phyloP scores from a whole-genome alignment of 2,113 vertebrate genomes.

The Eurystomus gularis region DNA sequence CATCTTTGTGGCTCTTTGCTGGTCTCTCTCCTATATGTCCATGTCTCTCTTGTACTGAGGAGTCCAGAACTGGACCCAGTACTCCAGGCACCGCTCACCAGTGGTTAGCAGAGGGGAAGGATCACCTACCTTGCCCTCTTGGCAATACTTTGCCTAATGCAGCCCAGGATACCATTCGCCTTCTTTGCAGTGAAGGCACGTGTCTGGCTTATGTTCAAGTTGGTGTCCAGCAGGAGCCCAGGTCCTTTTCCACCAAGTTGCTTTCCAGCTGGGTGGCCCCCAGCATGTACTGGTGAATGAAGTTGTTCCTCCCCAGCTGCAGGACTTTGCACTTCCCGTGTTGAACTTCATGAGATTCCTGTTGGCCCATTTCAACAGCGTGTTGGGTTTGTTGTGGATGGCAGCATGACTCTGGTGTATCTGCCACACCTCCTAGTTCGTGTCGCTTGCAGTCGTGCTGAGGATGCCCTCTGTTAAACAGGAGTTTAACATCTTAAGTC shows the following conservation, averaged over 20 bases:
- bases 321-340: not conserved
- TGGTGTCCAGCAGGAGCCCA: not conserved
- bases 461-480: not conserved
- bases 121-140: not conserved
- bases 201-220: not conserved
- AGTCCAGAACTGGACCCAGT: not conserved
- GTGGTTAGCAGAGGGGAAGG: not conserved
- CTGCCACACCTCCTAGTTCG: not conserved
- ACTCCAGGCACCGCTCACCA: not conserved
- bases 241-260: not conserved
- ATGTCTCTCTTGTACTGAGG: not conserved
- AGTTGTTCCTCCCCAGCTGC: not conserved
- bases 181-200: not conserved
- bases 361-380: not conserved
- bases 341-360: not conserved
- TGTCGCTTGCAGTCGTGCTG: not conserved
- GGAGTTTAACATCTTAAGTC: not conserved
- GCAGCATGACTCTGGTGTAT: not conserved
- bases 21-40: not conserved
- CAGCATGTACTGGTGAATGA: not conserved
- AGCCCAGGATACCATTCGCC: not conserved
- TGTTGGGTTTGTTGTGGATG: not conserved
- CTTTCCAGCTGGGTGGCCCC: not conserved
- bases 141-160: not conserved
- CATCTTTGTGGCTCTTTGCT: not conserved